phyloP scores from a whole-genome alignment of 2,113 vertebrate species.

The Microtus oregoni region DNA sequence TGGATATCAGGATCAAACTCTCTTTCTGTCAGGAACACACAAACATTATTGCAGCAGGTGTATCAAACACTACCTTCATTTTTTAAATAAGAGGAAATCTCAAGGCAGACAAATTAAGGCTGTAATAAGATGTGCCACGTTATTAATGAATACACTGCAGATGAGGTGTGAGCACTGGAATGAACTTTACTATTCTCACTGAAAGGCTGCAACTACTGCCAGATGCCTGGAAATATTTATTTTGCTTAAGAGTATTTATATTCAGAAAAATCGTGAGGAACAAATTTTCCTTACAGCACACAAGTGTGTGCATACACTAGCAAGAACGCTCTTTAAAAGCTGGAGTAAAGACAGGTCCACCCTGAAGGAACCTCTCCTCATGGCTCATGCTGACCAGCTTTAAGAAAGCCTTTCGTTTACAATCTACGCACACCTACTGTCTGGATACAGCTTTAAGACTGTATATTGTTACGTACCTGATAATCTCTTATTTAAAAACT shows the following conservation, averaged over 20 bases:
- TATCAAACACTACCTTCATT: neutral
- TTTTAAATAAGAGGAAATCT: constrained; percentile 29
- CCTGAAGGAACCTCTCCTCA: neutral
- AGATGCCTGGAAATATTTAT: neutral
- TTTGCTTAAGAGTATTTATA: neutral
- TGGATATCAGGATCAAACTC: constrained; percentile 99
- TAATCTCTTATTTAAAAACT: constrained; percentile 96
- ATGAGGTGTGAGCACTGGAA: accelerated
- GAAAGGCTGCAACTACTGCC: neutral
- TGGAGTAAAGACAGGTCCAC: neutral
- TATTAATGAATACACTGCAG: neutral
- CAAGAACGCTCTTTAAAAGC: neutral
- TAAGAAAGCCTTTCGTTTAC: neutral
- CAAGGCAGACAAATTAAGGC: neutral
- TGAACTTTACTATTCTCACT: no score
- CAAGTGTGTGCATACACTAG: neutral
- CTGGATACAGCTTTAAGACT: neutral
- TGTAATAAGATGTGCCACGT: neutral
- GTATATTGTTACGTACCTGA: constrained; percentile 93
- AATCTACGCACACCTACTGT: neutral
- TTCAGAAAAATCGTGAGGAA: neutral
- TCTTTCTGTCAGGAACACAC: constrained; percentile 90
- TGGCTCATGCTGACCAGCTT: neutral
- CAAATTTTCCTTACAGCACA: neutral
- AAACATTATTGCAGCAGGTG: constrained; percentile 33